Conservation (phyloP, 2,113 vertebrate species). For the Brienomyrus brachyistius region DNA sequence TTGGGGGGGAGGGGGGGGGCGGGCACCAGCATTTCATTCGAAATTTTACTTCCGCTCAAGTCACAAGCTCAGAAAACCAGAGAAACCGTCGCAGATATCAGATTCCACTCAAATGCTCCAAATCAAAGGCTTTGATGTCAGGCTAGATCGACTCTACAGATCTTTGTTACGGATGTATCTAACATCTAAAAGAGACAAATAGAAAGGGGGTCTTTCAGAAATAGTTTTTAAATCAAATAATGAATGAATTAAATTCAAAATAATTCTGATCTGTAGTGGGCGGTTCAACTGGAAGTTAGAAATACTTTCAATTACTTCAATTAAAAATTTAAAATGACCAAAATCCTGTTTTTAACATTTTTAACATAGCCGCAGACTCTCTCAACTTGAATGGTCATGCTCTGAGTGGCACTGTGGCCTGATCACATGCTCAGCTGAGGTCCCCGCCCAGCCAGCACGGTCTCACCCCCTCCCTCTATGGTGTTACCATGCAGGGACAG, state of each 20-base stretch:
- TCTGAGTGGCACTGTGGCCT: background rate
- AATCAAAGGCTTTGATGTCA: background rate
- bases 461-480: background rate
- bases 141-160: background rate
- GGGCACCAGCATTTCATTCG: background rate
- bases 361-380: background rate
- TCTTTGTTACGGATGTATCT: background rate
- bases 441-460: background rate
- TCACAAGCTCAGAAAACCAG: background rate
- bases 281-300: background rate
- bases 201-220: background rate
- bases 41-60: background rate
- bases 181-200: background rate
- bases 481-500: conserved; percentile 76
- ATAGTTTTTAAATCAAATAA: background rate
- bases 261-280: background rate
- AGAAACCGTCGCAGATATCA: background rate
- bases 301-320: background rate
- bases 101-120: background rate
- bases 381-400: background rate
- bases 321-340: background rate
- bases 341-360: background rate
- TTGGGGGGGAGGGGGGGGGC: background rate
- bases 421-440: background rate
- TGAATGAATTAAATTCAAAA: background rate